Evolutionary conservation across 2,797 vertebrate genomes (phyloP).

Genomic region (Lateolabrax maculatus): DNA sequence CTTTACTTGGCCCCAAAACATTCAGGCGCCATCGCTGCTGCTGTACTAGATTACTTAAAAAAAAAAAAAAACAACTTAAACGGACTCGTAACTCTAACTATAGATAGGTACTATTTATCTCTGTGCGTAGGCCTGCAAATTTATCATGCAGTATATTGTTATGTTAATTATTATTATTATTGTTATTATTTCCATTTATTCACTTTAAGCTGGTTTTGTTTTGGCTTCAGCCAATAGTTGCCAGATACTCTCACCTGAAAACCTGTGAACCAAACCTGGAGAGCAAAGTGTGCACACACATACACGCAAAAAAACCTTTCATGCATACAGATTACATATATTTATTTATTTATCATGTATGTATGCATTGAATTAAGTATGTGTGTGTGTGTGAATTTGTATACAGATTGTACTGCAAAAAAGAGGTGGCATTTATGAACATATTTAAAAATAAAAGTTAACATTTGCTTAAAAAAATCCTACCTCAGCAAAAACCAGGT

Average conservation of each 20-base stretch:
- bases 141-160: slow-evolving; percentile 69
- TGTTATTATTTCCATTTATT: slow-evolving; percentile 64
- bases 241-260: slow-evolving; percentile 78
- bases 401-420: slow-evolving; percentile 75
- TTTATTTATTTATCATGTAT: slow-evolving; percentile 85
- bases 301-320: slow-evolving; percentile 49
- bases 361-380: slow-evolving; percentile 69
- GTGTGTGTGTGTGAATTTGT: slow-evolving; percentile 59
- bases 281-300: slow-evolving; percentile 60
- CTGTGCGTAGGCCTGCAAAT: slow-evolving; percentile 70
- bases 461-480: slow-evolving; percentile 76
- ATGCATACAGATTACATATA: slow-evolving; percentile 82
- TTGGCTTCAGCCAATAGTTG: slow-evolving; percentile 64
- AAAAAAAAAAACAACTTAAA: slow-evolving; percentile 61
- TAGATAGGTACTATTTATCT: slow-evolving; percentile 74
- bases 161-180: slow-evolving; percentile 61
- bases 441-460: slow-evolving; percentile 81
- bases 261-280: slow-evolving; percentile 85
- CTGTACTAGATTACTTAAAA: slow-evolving; percentile 74
- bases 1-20: slow-evolving; percentile 75
- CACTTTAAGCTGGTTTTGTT: slow-evolving; percentile 71
- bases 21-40: slow-evolving; percentile 81
- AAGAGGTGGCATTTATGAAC: slow-evolving; percentile 81
- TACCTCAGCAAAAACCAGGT: slow-evolving; percentile 84
- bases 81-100: slow-evolving; percentile 67